A percentile compares a stretch with the other conserved stretches of the same genome.
Conservation (phyloP, 1,140 invertebrate genomes). For the Druon quercuslanigerum region DNA sequence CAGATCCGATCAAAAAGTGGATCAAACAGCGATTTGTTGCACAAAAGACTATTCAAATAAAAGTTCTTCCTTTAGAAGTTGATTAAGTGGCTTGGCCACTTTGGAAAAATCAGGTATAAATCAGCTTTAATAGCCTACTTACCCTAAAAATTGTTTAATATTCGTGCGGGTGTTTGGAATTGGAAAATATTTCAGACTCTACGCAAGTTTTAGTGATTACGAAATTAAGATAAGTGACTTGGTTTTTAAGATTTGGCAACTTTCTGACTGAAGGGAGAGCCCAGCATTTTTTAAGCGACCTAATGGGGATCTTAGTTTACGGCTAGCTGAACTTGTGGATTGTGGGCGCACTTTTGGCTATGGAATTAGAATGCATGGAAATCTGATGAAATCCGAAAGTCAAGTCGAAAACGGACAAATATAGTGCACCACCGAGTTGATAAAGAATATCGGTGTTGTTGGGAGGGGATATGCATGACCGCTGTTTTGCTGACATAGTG, state of each 20-base stretch:
- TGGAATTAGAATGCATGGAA: no score
- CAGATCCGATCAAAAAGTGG: slow-evolving; percentile 24
- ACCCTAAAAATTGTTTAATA: no score
- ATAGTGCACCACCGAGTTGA: no score
- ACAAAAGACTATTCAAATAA: slow-evolving; percentile 9
- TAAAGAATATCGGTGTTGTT: no score
- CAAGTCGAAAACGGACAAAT: no score
- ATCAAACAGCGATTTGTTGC: slow-evolving; percentile 36
- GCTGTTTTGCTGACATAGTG: no score
- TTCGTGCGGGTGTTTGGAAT: slow-evolving; percentile 48
- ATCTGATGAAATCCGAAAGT: no score
- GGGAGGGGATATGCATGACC: no score
- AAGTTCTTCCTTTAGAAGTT: slow-evolving; percentile 31
- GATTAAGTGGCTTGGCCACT: slow-evolving; percentile 21
- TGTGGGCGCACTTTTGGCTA: no score
- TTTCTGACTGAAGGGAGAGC: slow-evolving; percentile 59
- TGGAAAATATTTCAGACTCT: not conserved
- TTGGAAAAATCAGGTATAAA: slow-evolving; percentile 34
- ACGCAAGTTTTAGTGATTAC: slow-evolving; percentile 35
- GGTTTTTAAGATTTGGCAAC: slow-evolving; percentile 55
- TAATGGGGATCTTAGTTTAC: no score
- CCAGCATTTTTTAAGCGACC: slow-evolving; percentile 24
- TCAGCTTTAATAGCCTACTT: slow-evolving; percentile 47
- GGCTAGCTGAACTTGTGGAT: no score
- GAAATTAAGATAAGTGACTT: slow-evolving; percentile 56